phyloP scores from a whole-genome alignment of 2,888 invertebrate genomes.

The Acleris holmiana region DNA sequence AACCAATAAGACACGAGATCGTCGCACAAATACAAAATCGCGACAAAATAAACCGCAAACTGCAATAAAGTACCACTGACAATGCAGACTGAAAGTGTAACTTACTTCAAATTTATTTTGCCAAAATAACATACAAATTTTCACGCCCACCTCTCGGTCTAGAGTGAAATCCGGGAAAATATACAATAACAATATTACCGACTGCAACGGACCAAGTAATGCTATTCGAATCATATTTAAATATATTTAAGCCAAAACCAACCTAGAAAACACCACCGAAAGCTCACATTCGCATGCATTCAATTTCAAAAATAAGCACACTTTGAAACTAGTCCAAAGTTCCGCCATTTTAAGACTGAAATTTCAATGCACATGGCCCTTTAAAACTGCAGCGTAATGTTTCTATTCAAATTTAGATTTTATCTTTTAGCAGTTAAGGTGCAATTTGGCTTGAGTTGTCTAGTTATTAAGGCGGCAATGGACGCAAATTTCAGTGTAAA shows the following conservation, averaged over 20 bases:
- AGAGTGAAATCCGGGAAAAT: slow-evolving; percentile 56
- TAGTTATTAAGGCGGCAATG: slow-evolving; percentile 30
- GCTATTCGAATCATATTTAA: slow-evolving; percentile 38
- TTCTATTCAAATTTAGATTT: slow-evolving; percentile 40
- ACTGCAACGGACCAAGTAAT: slow-evolving; percentile 52
- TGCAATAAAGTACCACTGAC: neutral
- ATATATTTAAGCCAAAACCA: slow-evolving; percentile 1
- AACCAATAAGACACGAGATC: too few relatives aligned
- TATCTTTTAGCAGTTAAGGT: slow-evolving; percentile 39
- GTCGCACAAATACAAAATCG: too few relatives aligned
- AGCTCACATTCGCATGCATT: slow-evolving; percentile 1
- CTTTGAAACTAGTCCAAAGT: slow-evolving; percentile 29
- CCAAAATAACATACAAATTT: slow-evolving; percentile 29
- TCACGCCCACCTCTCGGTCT: slow-evolving; percentile 16
- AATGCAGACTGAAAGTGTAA: slow-evolving; percentile 1
- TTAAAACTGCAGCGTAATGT: slow-evolving; percentile 15
- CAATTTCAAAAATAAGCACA: neutral
- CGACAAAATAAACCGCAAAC: neutral
- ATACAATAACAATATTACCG: slow-evolving; percentile 62
- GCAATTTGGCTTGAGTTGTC: slow-evolving; percentile 39
- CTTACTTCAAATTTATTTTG: slow-evolving; percentile 21
- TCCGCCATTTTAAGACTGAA: slow-evolving; percentile 30
- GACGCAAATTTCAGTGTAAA: slow-evolving; percentile 31
- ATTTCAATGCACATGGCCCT: slow-evolving; percentile 34
- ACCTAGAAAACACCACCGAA: neutral